These are phyloP conservation scores for Anolis carolinensis DNA, from an alignment of 2,113 vertebrate genomes.

Conservation along the genomic window DNA sequence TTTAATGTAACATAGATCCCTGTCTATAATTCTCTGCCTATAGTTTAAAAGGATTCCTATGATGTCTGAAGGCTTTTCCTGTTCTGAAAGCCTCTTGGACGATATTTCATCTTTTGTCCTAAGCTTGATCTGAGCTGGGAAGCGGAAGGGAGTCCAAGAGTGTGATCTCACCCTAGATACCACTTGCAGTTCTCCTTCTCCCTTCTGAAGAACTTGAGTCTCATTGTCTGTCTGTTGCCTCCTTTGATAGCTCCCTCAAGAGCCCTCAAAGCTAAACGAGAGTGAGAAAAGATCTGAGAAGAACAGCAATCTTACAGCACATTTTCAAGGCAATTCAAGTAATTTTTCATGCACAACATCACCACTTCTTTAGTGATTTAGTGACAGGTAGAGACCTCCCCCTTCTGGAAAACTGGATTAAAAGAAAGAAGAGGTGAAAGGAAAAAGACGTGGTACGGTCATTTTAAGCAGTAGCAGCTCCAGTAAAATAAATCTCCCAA, in stretches of 20 bases:
- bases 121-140: slow-evolving; percentile 66
- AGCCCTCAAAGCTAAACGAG: slow-evolving; percentile 37
- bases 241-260: slow-evolving; percentile 60
- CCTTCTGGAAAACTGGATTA: background rate
- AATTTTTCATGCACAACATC: slow-evolving; percentile 38
- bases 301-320: slow-evolving; percentile 2
- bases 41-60: slow-evolving; percentile 76
- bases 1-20: slow-evolving; percentile 82
- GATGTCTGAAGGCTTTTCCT: slow-evolving; percentile 85
- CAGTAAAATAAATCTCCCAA: background rate
- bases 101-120: slow-evolving; percentile 78
- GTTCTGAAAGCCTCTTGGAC: slow-evolving; percentile 80
- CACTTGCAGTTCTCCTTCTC: slow-evolving; percentile 65
- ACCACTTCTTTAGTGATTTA: background rate
- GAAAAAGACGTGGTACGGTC: background rate
- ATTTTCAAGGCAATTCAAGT: slow-evolving; percentile 14
- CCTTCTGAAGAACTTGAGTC: slow-evolving; percentile 63
- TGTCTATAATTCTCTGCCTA: slow-evolving; percentile 64
- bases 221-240: slow-evolving; percentile 62
- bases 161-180: slow-evolving; percentile 74
- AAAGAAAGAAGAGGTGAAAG: background rate
- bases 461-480: background rate
- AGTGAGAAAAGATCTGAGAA: slow-evolving; percentile 55
- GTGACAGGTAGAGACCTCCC: background rate
- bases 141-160: slow-evolving; percentile 60